A percentile compares a stretch with the other conserved stretches of the same genome.
phyloP scores from a whole-genome alignment of 2,797 vertebrate species.

The Tamandua tetradactyla region DNA sequence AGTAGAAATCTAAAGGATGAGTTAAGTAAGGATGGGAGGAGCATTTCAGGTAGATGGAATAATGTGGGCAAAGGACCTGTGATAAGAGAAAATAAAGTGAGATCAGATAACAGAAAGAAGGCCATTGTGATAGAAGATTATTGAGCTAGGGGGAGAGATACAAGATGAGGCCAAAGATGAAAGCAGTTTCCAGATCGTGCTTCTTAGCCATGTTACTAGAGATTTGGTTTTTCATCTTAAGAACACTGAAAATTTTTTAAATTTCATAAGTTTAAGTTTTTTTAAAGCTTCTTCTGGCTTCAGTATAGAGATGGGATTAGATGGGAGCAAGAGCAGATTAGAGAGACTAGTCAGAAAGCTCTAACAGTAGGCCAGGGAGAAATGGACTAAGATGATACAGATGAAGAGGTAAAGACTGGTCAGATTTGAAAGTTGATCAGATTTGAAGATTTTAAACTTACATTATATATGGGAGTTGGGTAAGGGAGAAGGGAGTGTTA shows the following conservation, averaged over 20 bases:
- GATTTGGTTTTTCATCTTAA: background rate
- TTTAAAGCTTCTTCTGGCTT: background rate
- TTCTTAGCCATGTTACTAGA: background rate
- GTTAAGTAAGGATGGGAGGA: background rate
- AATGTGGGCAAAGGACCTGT: background rate
- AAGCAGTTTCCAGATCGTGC: conserved; percentile 2
- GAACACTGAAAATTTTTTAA: conserved; percentile 1
- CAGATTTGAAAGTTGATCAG: background rate
- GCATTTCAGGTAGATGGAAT: background rate
- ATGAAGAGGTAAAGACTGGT: background rate
- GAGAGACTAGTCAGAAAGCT: background rate
- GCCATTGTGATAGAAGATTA: background rate
- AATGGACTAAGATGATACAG: background rate
- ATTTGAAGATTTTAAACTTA: background rate
- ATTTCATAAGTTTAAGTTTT: no score
- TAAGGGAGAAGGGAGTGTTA: background rate
- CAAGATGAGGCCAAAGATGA: background rate
- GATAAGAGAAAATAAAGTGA: conserved; percentile 29
- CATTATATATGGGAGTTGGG: no score
- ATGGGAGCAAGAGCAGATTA: background rate
- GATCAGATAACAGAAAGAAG: background rate
- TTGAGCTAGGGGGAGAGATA: background rate
- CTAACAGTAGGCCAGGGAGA: background rate
- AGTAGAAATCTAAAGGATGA: background rate
- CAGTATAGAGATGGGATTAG: background rate